A percentile compares a stretch with the other conserved stretches of the same genome.
Conservation (phyloP, 1,140 invertebrate genomes). For the Conus betulinus region DNA sequence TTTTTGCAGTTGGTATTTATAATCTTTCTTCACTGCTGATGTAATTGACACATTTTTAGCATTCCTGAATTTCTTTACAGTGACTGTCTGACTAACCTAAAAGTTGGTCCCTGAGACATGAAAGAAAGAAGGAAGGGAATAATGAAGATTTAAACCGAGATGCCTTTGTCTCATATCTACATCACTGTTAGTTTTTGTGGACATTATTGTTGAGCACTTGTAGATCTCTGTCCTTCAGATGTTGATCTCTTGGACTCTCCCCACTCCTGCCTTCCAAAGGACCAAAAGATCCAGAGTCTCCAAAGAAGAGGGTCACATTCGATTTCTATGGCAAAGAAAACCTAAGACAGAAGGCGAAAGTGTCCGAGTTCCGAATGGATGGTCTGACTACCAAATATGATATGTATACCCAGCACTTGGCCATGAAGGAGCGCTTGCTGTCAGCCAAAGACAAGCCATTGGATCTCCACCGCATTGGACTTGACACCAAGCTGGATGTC, state of each 20-base stretch:
- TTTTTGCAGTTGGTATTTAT: no score
- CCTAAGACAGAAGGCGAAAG: slow-evolving; percentile 52
- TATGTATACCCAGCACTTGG: slow-evolving; percentile 53
- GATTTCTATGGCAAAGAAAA: slow-evolving; percentile 70
- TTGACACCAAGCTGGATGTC: slow-evolving; percentile 27
- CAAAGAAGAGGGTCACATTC: slow-evolving; percentile 70
- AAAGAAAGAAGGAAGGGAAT: no score
- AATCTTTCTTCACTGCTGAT: no score
- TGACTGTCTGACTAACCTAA: no score
- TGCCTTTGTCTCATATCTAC: no score
- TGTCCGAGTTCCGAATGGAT: slow-evolving; percentile 39
- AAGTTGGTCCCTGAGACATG: no score
- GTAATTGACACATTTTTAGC: no score
- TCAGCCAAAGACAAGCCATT: slow-evolving; percentile 59
- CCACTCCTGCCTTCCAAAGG: slow-evolving; percentile 63
- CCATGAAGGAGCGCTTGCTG: slow-evolving; percentile 63
- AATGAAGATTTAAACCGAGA: no score
- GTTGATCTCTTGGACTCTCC: slow-evolving; percentile 40
- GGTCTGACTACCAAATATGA: slow-evolving; percentile 43
- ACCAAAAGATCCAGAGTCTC: slow-evolving; percentile 61
- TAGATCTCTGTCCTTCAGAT: slow-evolving; percentile 37
- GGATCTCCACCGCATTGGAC: slow-evolving; percentile 53
- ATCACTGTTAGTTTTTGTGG: no score
- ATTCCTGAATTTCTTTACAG: no score
- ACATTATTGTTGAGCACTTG: not conserved